Percentiles rank a stretch among this genome's conserved stretches.
These are phyloP conservation scores for Campoletis sonorensis DNA, from an alignment of 1,140 invertebrate genomes.

Conservation along the genomic window DNA sequence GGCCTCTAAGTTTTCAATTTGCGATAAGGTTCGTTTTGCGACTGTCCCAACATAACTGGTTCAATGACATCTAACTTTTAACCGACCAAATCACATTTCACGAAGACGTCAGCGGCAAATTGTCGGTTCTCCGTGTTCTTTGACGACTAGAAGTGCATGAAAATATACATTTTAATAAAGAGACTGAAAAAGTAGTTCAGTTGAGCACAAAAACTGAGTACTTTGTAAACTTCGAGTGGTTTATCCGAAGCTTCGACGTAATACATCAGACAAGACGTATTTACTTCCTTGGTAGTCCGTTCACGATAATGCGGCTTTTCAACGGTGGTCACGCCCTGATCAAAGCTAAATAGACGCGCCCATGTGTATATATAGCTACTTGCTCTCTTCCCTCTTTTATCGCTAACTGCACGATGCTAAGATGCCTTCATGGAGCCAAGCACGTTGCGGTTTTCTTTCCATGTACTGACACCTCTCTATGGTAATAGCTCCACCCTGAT, in stretches of 20 bases:
- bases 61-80: no score
- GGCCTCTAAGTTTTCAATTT: background rate
- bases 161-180: no score
- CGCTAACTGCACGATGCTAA: slow-evolving; percentile 40
- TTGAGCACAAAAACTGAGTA: no score
- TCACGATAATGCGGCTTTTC: slow-evolving; percentile 58
- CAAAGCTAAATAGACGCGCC: slow-evolving; percentile 76
- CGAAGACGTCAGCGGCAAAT: background rate
- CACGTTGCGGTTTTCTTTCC: slow-evolving; percentile 71
- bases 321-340: slow-evolving; percentile 73
- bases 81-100: background rate
- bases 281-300: background rate
- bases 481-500: background rate
- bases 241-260: background rate
- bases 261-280: background rate
- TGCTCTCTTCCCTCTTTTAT: background rate
- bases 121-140: no score
- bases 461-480: slow-evolving; percentile 59
- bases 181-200: no score
- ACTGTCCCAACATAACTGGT: background rate
- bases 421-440: slow-evolving; percentile 70
- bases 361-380: slow-evolving; percentile 57
- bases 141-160: no score
- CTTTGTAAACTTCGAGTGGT: no score
- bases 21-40: background rate